Evolutionary conservation across 1,140 invertebrate genomes (phyloP), one percentile per base, ranked within the genome.

Genomic region (Telenomus remus): DNA sequence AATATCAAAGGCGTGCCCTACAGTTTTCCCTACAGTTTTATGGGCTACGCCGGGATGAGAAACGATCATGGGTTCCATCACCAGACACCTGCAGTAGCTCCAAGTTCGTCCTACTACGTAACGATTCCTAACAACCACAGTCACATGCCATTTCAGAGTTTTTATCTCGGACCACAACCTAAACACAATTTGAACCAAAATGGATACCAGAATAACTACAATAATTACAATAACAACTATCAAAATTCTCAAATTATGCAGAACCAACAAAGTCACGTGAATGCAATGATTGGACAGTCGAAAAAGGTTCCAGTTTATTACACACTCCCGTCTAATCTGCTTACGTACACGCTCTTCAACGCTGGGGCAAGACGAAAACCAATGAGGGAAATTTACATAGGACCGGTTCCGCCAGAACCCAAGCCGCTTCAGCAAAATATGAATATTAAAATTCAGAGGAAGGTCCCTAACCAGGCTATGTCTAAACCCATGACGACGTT

Each of bases 351-450:
- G n/a, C 33, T 61, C 0, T 68, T 63, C 27, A 78, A 78, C 9
- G n/a, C 50, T 2, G 55, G 56, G 6, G 1, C 15, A 0, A 57
- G 61, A 13, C 49, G 69, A 9, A 63, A 15, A 59, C 76, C 72
- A 14, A 33, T 57, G 4, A 82, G 78, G 7, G 75, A 87, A 15
- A 76, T 80, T 6, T 87, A 90, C 70, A 44, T 88, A 15, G 88
- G 89, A 33, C 84, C 89, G 9, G 82, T 87, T 7, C 89, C 90
- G 39, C 81, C 84, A 0, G 83, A 81, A 70, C 19, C 19, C 2
- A 66, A 19, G 15, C 35, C 13, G 33, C 16, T 4, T 14, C 56
- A 46, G 11, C 60, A 59, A 12, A 42, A n/a, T 6, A 35, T 64
- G 14, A 43, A 57, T 48, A 64, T 68, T 48, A 57, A 48, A 34